A percentile compares a stretch with the other conserved stretches of the same genome.
Conservation (phyloP, 2,797 vertebrate genomes). For the Acipenser transmontanus region DNA sequence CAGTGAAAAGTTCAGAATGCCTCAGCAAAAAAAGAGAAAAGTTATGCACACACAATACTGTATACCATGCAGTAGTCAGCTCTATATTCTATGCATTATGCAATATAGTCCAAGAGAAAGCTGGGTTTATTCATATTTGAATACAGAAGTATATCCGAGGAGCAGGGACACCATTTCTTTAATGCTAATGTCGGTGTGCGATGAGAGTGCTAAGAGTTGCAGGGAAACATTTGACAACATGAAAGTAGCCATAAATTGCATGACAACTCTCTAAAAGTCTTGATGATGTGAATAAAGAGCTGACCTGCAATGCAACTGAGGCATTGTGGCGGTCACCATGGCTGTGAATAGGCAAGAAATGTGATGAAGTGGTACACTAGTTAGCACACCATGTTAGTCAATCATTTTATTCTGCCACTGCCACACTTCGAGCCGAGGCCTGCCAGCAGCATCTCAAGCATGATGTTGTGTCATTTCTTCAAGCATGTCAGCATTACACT, state of each 20-base stretch:
- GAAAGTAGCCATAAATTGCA: conserved; percentile 71
- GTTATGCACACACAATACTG: too few relatives aligned
- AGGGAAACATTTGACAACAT: conserved; percentile 67
- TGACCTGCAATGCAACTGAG: conserved; percentile 60
- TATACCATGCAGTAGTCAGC: conserved; percentile 26
- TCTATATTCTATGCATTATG: neutral
- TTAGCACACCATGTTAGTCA: neutral
- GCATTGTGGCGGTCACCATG: conserved; percentile 31
- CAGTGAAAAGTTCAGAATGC: too few relatives aligned
- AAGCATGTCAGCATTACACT: too few relatives aligned
- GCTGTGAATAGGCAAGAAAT: conserved; percentile 20
- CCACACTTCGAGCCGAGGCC: neutral
- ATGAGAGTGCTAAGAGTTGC: conserved; percentile 48
- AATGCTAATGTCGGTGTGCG: conserved; percentile 31
- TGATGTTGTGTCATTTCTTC: too few relatives aligned
- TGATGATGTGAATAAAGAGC: conserved; percentile 70
- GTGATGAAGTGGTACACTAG: neutral
- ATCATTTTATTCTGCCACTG: neutral
- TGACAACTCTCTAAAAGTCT: conserved; percentile 66
- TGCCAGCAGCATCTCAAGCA: neutral
- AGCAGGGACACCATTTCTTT: neutral
- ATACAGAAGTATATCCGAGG: neutral
- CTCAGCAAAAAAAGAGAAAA: too few relatives aligned
- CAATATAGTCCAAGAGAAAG: neutral
- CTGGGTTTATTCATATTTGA: neutral